These are phyloP conservation scores for Ciconia nigra DNA, from an alignment of 2,797 vertebrate genomes.

Conservation along the genomic window DNA sequence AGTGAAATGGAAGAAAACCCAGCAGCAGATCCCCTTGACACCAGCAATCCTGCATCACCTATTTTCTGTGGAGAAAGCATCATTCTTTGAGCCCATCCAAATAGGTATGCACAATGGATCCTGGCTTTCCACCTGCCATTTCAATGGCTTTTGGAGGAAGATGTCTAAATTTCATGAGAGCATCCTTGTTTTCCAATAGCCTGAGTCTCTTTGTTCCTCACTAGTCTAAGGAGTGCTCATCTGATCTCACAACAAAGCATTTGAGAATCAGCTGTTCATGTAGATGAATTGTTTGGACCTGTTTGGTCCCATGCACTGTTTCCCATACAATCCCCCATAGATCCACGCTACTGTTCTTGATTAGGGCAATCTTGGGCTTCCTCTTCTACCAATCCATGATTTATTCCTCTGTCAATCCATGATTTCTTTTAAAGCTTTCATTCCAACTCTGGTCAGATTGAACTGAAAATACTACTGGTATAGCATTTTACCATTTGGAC, in stretches of 20 bases:
- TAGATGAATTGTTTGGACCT: background rate
- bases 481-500: background rate
- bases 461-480: background rate
- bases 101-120: background rate
- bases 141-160: background rate
- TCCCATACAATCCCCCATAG: background rate
- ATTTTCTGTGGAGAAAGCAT: background rate
- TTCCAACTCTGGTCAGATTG: background rate
- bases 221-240: background rate
- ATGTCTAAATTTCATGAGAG: background rate
- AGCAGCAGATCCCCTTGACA: background rate
- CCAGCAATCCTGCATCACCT: background rate
- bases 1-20: background rate
- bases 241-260: background rate
- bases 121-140: background rate
- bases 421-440: background rate
- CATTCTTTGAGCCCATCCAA: background rate
- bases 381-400: background rate
- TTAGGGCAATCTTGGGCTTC: background rate
- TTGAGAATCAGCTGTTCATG: background rate
- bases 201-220: background rate
- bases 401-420: background rate
- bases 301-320: fast-evolving
- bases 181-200: background rate
- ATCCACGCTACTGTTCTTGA: background rate